Evolutionary conservation across 2,797 vertebrate genomes (phyloP), one percentile per base, ranked within the genome.

Genomic region (Dicrostonyx torquatus): DNA sequence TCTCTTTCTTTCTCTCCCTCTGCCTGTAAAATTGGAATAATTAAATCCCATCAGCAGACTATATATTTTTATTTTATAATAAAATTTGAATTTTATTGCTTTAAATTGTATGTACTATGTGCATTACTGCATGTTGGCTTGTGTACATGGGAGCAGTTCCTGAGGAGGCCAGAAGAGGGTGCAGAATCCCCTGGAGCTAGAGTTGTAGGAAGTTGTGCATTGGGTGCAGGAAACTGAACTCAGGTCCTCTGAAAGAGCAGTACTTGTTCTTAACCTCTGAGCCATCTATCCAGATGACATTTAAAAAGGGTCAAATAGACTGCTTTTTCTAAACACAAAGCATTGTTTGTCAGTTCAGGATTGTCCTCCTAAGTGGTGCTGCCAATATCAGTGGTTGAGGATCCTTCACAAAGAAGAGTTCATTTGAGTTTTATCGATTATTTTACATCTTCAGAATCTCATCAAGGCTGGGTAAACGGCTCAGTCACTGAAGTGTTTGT

Each of bases 401-500:
- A 66, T 12, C 9, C n/a, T 77, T 93, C 87, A 26, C 2, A 15
- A 70, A 70, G 45, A 34, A 66, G 10, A 68, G 40, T 68, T 70
- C 48, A 53, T 94, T 92, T 95, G 60, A 95, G 93, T 91, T 87
- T 91, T 87, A 94, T 94, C 60, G 60, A 88, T 94, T 17, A 0
- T 45, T 62, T 94, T 72, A 60, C 91, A 82, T 94, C 66, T 95
- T 94, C 66, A 85, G 88, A 88, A 62, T 94, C 90, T 95, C 85
- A 95, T 95, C 92, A 37, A 88, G 78, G 31, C 1, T 66, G 29
- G 62, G 18, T 14, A 84, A 84, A 84, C 45, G 82, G 18, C 43
- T 50, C 20, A 24, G 31, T 53, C 64, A 37, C 11, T n/a, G 31
- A 84, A 17, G 64, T 53, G 12, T 22, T 50, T 85, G 43, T 7